Evolutionary conservation across 2,888 invertebrate species (phyloP).

Genomic region (Machimus atricapillus): DNA sequence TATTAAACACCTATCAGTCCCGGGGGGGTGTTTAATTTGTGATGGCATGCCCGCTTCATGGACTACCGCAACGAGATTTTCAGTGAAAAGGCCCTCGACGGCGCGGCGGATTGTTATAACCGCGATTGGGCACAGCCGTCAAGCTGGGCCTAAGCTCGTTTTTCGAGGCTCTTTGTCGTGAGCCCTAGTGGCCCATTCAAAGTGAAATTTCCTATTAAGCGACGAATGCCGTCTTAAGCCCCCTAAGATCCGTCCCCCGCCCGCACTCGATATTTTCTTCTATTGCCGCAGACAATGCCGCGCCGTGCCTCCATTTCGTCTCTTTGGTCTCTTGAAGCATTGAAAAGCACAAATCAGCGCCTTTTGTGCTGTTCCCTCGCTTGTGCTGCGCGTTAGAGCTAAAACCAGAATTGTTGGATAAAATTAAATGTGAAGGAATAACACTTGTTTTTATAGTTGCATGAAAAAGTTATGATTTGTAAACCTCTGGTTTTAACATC

Average conservation of each 20-base stretch:
- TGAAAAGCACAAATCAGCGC: not conserved
- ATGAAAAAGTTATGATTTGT: not conserved
- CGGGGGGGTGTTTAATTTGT: not conserved
- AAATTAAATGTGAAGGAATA: not conserved
- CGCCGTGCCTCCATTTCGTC: not conserved
- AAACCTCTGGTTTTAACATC: not conserved
- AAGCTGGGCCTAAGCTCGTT: not conserved
- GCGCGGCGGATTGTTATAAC: not conserved
- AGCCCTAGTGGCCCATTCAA: not conserved
- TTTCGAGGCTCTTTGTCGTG: not conserved
- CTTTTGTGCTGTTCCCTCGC: not conserved
- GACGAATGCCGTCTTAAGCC: not conserved
- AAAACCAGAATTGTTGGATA: not conserved
- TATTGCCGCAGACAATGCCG: not conserved
- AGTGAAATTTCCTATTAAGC: constrained; percentile 3
- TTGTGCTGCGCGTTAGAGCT: not conserved
- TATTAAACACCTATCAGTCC: not conserved
- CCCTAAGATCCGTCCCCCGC: not conserved
- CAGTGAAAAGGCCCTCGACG: not conserved
- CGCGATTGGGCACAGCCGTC: not conserved
- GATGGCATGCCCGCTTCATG: not conserved
- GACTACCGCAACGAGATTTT: not conserved
- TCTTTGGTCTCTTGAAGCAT: not conserved
- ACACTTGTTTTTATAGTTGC: not conserved
- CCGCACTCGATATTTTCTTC: not conserved